Conservation (phyloP, 2,888 invertebrate species). For the Microctonus aethiopoides region DNA sequence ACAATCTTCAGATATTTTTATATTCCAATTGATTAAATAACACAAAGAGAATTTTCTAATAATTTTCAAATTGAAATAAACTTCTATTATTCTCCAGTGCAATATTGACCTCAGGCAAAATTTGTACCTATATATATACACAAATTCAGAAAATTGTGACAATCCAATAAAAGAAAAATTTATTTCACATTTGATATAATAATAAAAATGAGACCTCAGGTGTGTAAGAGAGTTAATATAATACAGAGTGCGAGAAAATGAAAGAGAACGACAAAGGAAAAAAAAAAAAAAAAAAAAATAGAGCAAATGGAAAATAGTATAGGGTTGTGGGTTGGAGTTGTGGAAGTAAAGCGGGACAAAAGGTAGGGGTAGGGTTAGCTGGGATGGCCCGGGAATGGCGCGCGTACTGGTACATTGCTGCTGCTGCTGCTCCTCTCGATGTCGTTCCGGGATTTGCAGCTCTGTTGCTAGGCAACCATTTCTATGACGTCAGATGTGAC, state of each 20-base stretch:
- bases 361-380: slow-evolving; percentile 52
- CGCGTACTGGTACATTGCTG: slow-evolving; percentile 4
- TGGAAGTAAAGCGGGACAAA: slow-evolving; percentile 28
- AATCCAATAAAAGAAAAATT: background rate
- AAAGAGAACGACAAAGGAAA: background rate
- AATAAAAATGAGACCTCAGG: background rate
- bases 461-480: slow-evolving; percentile 54
- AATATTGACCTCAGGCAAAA: too few relatives aligned
- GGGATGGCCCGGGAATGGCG: slow-evolving; percentile 51
- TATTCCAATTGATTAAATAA: background rate
- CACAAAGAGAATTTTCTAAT: too few relatives aligned
- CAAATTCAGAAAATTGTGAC: background rate
- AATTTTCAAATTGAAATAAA: too few relatives aligned
- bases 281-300: slow-evolving; percentile 14
- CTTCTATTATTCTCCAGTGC: too few relatives aligned
- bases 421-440: slow-evolving; percentile 23
- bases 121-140: too few relatives aligned
- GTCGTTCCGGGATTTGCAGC: slow-evolving; percentile 57
- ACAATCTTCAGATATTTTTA: too few relatives aligned
- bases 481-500: slow-evolving; percentile 52
- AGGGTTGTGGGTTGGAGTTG: background rate
- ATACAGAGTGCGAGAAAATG: background rate
- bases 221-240: background rate
- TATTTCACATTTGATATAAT: background rate
- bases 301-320: slow-evolving; percentile 1